These are phyloP conservation scores for Blennius ocellaris DNA, from an alignment of 2,113 vertebrate genomes.

Conservation along the genomic window DNA sequence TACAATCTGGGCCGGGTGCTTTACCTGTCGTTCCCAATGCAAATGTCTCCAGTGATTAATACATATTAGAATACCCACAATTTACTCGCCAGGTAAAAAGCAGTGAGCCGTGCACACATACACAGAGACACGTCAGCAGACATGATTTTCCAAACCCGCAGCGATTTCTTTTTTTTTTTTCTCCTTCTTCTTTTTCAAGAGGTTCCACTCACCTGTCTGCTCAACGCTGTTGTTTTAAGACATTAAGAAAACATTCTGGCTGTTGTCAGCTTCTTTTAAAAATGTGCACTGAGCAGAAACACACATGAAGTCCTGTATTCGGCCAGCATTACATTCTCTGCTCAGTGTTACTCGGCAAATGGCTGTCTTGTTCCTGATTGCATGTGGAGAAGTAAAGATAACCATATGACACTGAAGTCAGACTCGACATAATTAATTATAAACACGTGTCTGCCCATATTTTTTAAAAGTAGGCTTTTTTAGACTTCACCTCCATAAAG, in stretches of 20 bases:
- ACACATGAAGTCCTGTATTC: slow-evolving; percentile 38
- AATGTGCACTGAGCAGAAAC: slow-evolving; percentile 59
- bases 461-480: slow-evolving; percentile 51
- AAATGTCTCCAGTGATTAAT: slow-evolving; percentile 17
- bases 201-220: slow-evolving; percentile 70
- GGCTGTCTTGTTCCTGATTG: slow-evolving; percentile 81
- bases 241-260: slow-evolving; percentile 75
- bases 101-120: slow-evolving; percentile 14
- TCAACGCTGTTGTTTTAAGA: slow-evolving; percentile 59
- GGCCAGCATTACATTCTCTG: slow-evolving; percentile 61
- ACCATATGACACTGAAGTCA: slow-evolving; percentile 82
- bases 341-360: slow-evolving; percentile 68
- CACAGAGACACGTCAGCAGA: slow-evolving; percentile 36
- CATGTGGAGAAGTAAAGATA: slow-evolving; percentile 81
- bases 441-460: slow-evolving; percentile 73
- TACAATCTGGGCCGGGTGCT: slow-evolving; percentile 27
- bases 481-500: slow-evolving; percentile 42
- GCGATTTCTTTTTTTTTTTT: slow-evolving; percentile 7
- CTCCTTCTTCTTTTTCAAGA: slow-evolving; percentile 10
- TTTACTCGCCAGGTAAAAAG: slow-evolving; percentile 17
- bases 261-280: slow-evolving; percentile 68
- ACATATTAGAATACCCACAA: slow-evolving; percentile 28
- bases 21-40: slow-evolving; percentile 22
- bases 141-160: slow-evolving; percentile 37
- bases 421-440: slow-evolving; percentile 79